Evolutionary conservation across 1,140 invertebrate genomes (phyloP), one percentile per base, ranked within the genome.

Genomic region (Drosophila lowei): DNA sequence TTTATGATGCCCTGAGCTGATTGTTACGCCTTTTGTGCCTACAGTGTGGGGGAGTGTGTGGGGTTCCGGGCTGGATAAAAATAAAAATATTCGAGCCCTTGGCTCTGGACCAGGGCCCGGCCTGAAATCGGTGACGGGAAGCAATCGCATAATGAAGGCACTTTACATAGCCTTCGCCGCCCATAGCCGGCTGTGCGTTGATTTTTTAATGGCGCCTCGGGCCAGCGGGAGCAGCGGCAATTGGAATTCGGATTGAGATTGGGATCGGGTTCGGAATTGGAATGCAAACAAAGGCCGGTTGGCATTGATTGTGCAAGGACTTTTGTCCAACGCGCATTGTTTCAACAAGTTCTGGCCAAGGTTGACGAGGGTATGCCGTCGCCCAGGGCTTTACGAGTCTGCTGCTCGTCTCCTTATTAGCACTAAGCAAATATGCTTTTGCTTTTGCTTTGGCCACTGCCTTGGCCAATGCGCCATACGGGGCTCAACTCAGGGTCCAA

Each of bases 121-220:
- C 23, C 23, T 47, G 59, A 49, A 23, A 21, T 30, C 6, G 23
- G 41, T 21, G 11, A 25, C 41, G 60, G 41, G 15, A 66, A 56
- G 47, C 56, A 63, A 46, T 68, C 78, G 84, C 78, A 83, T 86
- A 86, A 86, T 86, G 78, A 86, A 86, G 83, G 71, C 78, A 86
- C 71, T 86, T 83, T 86, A 66, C 67, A 44, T 64, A 65, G 42
- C 60, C 23, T 3, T 5, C 23, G 23, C 23, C 21, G 58, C 8
- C 57, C 21, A 38, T 38, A 13, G 30, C 21, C 41, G 54, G 7
- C 44, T 48, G 70, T 38, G 71, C 70, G 83, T 86, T 86, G 83
- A 88, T 81, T 88, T 86, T 86, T 86, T 88, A 86, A 88, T 81
- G 83, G 71, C 60, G 52, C 57, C 83, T 41, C 18, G 9, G 66